Evolutionary conservation across 2,113 vertebrate genomes (phyloP).

Genomic region (Psammodynastes pulverulentus): DNA sequence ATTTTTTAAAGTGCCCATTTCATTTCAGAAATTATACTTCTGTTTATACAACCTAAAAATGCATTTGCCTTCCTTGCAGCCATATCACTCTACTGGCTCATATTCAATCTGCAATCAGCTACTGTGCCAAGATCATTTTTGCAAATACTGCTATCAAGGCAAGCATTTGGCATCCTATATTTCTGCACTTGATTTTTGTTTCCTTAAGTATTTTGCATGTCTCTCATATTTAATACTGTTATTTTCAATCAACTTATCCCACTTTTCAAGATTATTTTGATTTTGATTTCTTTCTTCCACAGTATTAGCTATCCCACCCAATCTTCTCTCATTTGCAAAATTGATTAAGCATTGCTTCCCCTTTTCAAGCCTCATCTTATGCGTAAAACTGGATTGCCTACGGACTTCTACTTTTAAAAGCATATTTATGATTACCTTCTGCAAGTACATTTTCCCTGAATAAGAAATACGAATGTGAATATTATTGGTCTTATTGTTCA

Average conservation of each 20-base stretch:
- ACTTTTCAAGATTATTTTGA: background rate
- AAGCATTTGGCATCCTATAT: background rate
- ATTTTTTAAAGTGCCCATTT: background rate
- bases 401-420: background rate
- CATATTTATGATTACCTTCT: background rate
- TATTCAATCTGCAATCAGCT: background rate
- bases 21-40: background rate
- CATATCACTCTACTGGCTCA: background rate
- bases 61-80: background rate
- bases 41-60: background rate
- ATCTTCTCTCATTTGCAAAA: background rate
- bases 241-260: background rate
- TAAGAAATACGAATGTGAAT: background rate
- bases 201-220: background rate
- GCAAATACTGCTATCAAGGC: background rate
- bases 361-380: background rate
- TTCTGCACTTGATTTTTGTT: background rate
- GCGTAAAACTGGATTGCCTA: background rate
- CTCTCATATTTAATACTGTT: background rate
- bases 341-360: background rate
- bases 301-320: background rate
- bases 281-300: background rate
- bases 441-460: background rate
- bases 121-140: background rate
- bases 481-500: background rate